Evolutionary conservation across 2,113 vertebrate genomes (phyloP).

Genomic region (Hassar affinis): DNA sequence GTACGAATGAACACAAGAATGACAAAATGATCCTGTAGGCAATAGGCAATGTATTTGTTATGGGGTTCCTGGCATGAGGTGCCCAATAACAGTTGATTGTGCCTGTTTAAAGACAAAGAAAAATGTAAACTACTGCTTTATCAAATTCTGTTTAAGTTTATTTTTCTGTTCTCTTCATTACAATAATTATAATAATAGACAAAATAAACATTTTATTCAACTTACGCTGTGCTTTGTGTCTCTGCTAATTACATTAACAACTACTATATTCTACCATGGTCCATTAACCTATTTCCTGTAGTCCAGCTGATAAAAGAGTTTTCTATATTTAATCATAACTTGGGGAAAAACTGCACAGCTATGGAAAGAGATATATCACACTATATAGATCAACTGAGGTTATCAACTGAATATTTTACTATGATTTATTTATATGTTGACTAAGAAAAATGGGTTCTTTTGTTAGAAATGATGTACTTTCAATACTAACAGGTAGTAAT

Average conservation of each 20-base stretch:
- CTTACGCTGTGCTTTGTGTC: neutral
- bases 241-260: neutral
- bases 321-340: neutral
- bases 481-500: too few species aligned
- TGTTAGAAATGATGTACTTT: too few species aligned
- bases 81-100: neutral
- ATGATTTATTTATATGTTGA: too few species aligned
- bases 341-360: neutral
- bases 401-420: too few species aligned
- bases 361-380: neutral
- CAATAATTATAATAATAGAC: neutral
- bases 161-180: neutral
- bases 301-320: neutral
- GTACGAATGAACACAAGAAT: neutral
- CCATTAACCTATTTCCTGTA: neutral
- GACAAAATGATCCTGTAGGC: neutral
- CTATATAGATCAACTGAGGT: too few species aligned
- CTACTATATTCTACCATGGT: neutral
- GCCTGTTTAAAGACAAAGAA: neutral
- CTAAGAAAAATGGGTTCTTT: too few species aligned
- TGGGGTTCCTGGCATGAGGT: neutral
- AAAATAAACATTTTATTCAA: constrained; percentile 6
- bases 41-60: neutral
- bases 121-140: constrained; percentile 5
- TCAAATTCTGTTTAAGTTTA: neutral